These are phyloP conservation scores for Gymnothorax reevesii DNA, from an alignment of 2,797 vertebrate genomes.

Conservation along the genomic window DNA sequence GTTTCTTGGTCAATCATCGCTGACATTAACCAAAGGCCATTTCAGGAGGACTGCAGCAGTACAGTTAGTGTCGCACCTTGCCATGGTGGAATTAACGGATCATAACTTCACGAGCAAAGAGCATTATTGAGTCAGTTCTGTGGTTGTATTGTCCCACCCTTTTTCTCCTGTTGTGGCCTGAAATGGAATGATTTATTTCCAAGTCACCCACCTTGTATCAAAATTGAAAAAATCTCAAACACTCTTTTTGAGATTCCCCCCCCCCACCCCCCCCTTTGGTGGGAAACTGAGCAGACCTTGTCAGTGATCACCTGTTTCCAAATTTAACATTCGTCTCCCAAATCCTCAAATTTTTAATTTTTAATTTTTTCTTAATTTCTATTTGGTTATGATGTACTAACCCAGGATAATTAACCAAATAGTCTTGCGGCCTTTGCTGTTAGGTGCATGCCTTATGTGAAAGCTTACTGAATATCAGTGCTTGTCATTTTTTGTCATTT, in stretches of 20 bases:
- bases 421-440: neutral
- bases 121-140: neutral
- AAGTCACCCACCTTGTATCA: neutral
- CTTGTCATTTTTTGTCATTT: neutral
- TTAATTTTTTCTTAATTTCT: too few species aligned
- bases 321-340: too few species aligned
- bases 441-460: neutral
- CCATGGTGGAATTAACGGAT: neutral
- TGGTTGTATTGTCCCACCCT: neutral
- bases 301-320: neutral
- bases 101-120: neutral
- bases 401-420: too few species aligned
- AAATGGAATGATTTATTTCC: neutral
- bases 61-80: neutral
- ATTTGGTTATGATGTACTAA: neutral
- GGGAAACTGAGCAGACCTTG: conserved; percentile 40
- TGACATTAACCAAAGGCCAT: conserved; percentile 5
- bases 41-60: neutral
- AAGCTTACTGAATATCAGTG: neutral
- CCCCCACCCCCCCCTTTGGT: conserved; percentile 12
- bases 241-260: neutral
- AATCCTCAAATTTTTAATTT: too few species aligned
- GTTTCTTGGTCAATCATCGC: conserved; percentile 16
- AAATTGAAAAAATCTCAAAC: neutral
- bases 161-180: neutral